A percentile compares a stretch with the other conserved stretches of the same genome.
phyloP scores from a whole-genome alignment of 2,113 vertebrate genomes.

The Natator depressus region DNA sequence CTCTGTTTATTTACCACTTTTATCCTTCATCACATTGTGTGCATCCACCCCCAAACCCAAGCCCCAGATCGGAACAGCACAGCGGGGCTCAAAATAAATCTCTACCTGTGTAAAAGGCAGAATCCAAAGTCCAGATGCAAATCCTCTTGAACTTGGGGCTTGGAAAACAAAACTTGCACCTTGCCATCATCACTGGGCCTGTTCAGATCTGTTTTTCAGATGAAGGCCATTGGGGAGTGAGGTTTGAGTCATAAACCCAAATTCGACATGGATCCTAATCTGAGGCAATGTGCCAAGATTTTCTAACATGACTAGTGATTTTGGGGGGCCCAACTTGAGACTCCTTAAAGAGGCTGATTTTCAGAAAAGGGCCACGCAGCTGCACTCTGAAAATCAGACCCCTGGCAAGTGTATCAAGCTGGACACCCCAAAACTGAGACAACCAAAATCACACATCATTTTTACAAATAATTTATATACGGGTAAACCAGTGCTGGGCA shows the following conservation, averaged over 20 bases:
- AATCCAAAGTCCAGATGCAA: background rate
- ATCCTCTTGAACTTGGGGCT: background rate
- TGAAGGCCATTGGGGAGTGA: background rate
- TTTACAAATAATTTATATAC: background rate
- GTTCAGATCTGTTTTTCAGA: background rate
- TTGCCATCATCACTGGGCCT: background rate
- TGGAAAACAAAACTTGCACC: background rate
- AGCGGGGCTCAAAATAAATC: background rate
- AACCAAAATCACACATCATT: background rate
- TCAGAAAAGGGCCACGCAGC: background rate
- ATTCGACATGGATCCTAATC: background rate
- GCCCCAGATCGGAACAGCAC: background rate
- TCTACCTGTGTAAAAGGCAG: background rate
- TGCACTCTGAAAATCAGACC: background rate
- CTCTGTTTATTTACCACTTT: constrained; percentile 21
- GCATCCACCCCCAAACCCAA: constrained; percentile 24
- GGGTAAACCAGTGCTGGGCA: accelerated
- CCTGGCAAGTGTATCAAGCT: background rate
- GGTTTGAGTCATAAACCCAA: background rate
- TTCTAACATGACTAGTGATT: background rate
- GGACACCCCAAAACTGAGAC: background rate
- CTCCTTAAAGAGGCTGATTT: background rate
- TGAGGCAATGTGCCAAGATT: background rate
- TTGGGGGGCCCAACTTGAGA: background rate
- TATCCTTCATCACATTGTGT: background rate